phyloP scores from a whole-genome alignment of 2,888 invertebrate genomes.

The Epiperipatus broadwayi region DNA sequence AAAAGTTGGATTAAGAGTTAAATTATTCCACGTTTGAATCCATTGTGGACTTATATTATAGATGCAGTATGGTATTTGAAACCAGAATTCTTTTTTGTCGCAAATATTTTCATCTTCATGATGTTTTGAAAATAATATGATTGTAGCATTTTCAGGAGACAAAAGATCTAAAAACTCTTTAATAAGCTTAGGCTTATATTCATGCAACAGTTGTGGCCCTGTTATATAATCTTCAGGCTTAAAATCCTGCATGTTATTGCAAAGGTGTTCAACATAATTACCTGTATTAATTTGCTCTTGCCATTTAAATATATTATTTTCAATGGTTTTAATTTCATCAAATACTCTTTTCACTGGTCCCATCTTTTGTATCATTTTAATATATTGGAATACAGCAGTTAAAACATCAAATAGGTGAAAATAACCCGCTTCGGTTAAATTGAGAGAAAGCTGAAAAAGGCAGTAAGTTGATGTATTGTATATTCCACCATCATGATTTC shows the following conservation, averaged over 20 bases:
- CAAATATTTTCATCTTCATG: slow-evolving; percentile 36
- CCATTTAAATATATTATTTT: slow-evolving; percentile 29
- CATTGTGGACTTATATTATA: too few species aligned
- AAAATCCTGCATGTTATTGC: slow-evolving; percentile 58
- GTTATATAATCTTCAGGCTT: slow-evolving; percentile 56
- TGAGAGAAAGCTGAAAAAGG: slow-evolving; percentile 48
- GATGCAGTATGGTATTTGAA: slow-evolving; percentile 63
- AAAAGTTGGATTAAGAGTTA: slow-evolving; percentile 19
- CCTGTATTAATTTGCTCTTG: slow-evolving; percentile 38
- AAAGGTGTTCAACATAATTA: slow-evolving; percentile 55
- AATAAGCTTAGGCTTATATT: slow-evolving; percentile 51
- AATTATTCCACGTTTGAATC: too few species aligned
- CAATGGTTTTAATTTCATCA: slow-evolving; percentile 50
- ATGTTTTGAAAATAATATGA: slow-evolving; percentile 46
- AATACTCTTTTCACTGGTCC: slow-evolving; percentile 50
- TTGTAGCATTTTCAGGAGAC: slow-evolving; percentile 44
- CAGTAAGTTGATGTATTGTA: slow-evolving; percentile 60
- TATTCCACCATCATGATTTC: slow-evolving; percentile 39
- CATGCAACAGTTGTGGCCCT: slow-evolving; percentile 50
- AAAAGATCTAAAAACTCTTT: slow-evolving; percentile 39
- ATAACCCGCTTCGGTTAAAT: slow-evolving; percentile 56
- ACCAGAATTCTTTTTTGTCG: slow-evolving; percentile 55
- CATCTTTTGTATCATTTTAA: slow-evolving; percentile 45
- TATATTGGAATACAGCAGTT: slow-evolving; percentile 54
- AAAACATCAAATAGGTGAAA: slow-evolving; percentile 49